A percentile compares a stretch with the other conserved stretches of the same genome.
Evolutionary conservation across 2,113 vertebrate genomes (phyloP).

Genomic region (Ploceus nigricollis): DNA sequence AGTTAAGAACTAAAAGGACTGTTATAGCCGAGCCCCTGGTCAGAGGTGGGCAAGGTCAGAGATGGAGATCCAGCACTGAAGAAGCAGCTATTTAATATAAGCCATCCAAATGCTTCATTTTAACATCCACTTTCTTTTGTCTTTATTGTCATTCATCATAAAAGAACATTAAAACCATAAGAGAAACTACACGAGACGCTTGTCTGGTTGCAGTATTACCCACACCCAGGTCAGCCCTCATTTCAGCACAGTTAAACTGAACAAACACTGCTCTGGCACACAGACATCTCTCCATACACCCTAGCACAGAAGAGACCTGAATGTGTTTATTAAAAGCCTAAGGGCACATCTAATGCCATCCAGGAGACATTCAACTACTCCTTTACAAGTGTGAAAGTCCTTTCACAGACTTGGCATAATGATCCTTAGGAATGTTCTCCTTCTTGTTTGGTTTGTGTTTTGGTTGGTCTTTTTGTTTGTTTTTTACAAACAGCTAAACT

Average conservation of each 20-base stretch:
- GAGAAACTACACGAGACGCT: neutral
- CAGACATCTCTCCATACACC: neutral
- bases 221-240: neutral
- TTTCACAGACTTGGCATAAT: neutral
- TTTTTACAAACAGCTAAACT: neutral
- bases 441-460: neutral
- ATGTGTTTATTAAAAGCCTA: neutral
- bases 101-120: neutral
- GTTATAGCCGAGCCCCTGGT: neutral
- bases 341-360: neutral
- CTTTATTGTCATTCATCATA: neutral
- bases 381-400: neutral
- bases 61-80: neutral
- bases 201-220: neutral
- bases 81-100: neutral
- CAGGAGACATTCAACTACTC: neutral
- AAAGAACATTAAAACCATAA: neutral
- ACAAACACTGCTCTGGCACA: neutral
- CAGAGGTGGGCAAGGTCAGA: neutral
- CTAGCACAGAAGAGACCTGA: neutral
- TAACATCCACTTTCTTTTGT: neutral
- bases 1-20: neutral
- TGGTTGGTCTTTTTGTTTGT: neutral
- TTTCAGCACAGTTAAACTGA: conserved; percentile 32
- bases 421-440: neutral